Percentiles rank a stretch among this genome's conserved stretches.
Conservation (phyloP, 1,140 invertebrate species). For the Drosophila dunni region DNA sequence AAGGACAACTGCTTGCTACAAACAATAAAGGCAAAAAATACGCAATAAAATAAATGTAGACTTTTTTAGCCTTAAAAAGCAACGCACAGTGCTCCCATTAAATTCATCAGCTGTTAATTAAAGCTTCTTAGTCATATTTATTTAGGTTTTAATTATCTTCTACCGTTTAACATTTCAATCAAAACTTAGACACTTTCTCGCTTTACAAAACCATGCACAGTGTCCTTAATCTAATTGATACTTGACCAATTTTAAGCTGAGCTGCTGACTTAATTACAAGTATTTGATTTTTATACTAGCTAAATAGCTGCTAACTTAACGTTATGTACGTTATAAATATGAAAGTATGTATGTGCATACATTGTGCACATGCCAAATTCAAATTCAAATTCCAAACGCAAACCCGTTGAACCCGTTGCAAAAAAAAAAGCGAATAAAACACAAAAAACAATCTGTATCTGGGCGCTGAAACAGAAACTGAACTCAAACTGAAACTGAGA, state of each 20-base stretch:
- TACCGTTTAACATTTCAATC: too few relatives aligned
- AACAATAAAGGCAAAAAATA: too few relatives aligned
- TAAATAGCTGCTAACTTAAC: conserved; percentile 5
- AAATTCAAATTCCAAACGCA: conserved; percentile 56
- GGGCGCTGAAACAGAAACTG: conserved; percentile 30
- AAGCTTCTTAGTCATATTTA: too few relatives aligned
- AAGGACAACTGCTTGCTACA: too few relatives aligned
- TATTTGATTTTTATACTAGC: background rate
- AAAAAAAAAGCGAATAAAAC: background rate
- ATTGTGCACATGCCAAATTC: conserved; percentile 43
- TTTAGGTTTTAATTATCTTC: too few relatives aligned
- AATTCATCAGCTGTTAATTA: too few relatives aligned
- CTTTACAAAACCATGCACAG: too few relatives aligned
- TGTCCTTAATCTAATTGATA: too few relatives aligned
- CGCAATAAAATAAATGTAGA: too few relatives aligned
- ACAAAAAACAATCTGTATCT: conserved; percentile 42
- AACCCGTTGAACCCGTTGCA: conserved; percentile 67
- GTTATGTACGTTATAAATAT: conserved; percentile 17
- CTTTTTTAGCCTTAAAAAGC: too few relatives aligned
- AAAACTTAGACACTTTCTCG: too few relatives aligned
- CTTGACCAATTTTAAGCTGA: background rate
- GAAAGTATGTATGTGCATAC: conserved; percentile 24
- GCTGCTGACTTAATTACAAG: background rate
- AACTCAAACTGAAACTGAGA: conserved; percentile 31
- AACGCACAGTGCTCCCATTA: too few relatives aligned